Evolutionary conservation across 2,797 vertebrate genomes (phyloP), one percentile per base, ranked within the genome.

Genomic region (Poeciliopsis gracilis): DNA sequence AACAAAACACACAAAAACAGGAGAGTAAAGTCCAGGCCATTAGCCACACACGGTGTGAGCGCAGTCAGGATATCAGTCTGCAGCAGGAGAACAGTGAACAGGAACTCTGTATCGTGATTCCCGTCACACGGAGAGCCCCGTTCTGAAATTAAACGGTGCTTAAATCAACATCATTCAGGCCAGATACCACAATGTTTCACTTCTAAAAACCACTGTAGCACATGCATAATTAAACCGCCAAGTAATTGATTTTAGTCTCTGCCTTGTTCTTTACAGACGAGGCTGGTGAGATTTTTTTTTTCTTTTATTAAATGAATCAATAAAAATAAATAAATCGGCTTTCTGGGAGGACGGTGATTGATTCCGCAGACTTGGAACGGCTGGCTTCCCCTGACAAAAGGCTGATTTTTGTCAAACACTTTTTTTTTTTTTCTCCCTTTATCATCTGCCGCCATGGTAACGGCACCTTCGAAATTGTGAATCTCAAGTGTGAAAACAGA

Each of bases 371-470:
- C 30, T 43, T 73, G 12, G 38, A 77, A 74, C 70, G 71, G 67
- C 76, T 33, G 85, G 76, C 76, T 83, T 51, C 74, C 79, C 82
- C 51, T 79, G 87, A 89, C 81, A 86, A 85, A 85, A 82, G 70
- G 41, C 59, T 76, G 77, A 23, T 78, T 90, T 87, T 87, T 85
- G 86, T 91, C 70, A 25, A 53, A 84, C 78, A 75, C 63, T 78
- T 69, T 82, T 80, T 80, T 2, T 2, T 23, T 77, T 78, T 79
- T 79, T 82, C 79, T 75, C 63, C 61, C 86, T 87, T 88, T 75
- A 89, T 93, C 87, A 85, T 77, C 79, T 8, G 88, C 82, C 77
- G 46, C 87, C 90, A 93, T 93, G 91, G 91, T 85, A 92, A 94
- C 90, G 43, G 74, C 80, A 88, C 77, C 82, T 74, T 82, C 30